Conservation (phyloP, 2,888 invertebrate species). For the Ormyrus labotus region DNA sequence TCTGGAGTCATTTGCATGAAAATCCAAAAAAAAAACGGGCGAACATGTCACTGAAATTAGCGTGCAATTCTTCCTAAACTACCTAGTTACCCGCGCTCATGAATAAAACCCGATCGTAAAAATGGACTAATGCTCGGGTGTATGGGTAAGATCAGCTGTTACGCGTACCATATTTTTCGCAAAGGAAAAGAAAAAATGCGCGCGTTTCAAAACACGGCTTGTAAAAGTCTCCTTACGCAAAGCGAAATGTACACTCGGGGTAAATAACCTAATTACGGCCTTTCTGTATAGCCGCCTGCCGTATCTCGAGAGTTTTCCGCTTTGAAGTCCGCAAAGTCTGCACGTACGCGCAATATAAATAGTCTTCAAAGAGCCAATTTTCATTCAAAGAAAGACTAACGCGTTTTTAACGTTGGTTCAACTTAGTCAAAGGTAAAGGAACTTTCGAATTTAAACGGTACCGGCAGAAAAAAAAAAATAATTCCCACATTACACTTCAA, state of each 20-base stretch:
- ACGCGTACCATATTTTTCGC: constrained; percentile 1
- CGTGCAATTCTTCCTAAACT: constrained; percentile 6
- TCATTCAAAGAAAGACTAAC: too few relatives aligned
- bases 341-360: too few relatives aligned
- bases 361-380: too few relatives aligned
- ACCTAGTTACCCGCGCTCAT: neutral
- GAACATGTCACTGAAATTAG: constrained; percentile 12
- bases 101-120: constrained; percentile 18
- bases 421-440: too few relatives aligned
- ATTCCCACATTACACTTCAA: too few relatives aligned
- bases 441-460: too few relatives aligned
- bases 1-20: too few relatives aligned
- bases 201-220: constrained; percentile 23
- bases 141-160: constrained; percentile 11
- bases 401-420: too few relatives aligned
- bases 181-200: neutral
- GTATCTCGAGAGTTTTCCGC: too few relatives aligned
- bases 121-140: neutral
- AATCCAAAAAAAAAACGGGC: neutral
- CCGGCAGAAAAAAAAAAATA: too few relatives aligned
- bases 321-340: too few relatives aligned
- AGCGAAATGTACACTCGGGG: neutral
- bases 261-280: constrained; percentile 18
- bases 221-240: constrained; percentile 21
- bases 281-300: neutral